Conservation (phyloP, 1,140 invertebrate genomes). For the Pseudomyrmex gracilis region DNA sequence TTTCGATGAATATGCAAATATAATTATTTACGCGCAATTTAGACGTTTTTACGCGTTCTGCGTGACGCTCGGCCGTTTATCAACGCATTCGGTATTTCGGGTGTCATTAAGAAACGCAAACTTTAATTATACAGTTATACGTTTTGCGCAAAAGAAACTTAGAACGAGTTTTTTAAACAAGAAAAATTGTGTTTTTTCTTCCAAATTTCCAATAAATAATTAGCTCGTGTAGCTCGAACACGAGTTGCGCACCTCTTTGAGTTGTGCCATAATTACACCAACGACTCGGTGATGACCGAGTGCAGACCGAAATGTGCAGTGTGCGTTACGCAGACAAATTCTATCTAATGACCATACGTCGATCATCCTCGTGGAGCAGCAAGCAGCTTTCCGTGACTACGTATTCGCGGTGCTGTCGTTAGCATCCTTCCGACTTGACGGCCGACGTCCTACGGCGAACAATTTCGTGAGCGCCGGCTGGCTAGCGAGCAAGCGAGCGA, state of each 20-base stretch:
- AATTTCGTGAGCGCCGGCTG: constrained; percentile 57
- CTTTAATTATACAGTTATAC: not conserved
- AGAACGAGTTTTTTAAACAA: no score
- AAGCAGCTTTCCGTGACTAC: constrained; percentile 49
- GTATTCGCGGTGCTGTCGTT: constrained; percentile 63
- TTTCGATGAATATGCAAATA: constrained; percentile 86
- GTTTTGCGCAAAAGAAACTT: no score
- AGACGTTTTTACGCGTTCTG: constrained; percentile 83
- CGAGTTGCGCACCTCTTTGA: constrained; percentile 19
- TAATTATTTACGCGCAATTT: constrained; percentile 86
- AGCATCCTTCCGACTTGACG: constrained; percentile 62
- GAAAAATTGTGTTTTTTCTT: no score
- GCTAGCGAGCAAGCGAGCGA: constrained; percentile 62
- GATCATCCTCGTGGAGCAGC: constrained; percentile 55
- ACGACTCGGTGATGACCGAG: constrained; percentile 55
- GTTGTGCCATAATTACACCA: constrained; percentile 52
- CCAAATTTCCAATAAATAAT: not conserved
- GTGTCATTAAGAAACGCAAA: constrained; percentile 6
- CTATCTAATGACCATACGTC: constrained; percentile 61
- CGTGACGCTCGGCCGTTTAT: constrained; percentile 58
- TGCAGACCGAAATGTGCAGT: constrained; percentile 34
- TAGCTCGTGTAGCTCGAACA: not conserved
- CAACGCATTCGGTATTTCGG: constrained; percentile 13
- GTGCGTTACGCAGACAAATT: constrained; percentile 50
- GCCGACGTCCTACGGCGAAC: constrained; percentile 67